Conservation (phyloP, 1,140 invertebrate species). For the Homarus americanus region DNA sequence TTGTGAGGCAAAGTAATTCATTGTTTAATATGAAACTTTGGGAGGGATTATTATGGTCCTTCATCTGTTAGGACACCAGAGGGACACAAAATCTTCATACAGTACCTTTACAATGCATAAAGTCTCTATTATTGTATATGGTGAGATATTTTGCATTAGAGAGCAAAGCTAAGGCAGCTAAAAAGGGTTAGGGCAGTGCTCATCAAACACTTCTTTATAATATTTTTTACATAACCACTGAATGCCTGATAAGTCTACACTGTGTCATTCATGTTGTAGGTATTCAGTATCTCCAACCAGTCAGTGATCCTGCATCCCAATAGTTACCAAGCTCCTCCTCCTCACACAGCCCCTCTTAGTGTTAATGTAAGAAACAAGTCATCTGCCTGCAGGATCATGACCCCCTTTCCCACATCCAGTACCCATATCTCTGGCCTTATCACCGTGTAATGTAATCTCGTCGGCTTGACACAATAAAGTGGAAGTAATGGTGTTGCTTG, state of each 20-base stretch:
- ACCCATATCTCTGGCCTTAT: conserved; percentile 1
- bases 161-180: neutral
- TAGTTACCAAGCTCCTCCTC: neutral
- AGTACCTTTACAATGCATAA: no score
- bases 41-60: no score
- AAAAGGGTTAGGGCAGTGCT: neutral
- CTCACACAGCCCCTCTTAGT: neutral
- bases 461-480: conserved; percentile 7
- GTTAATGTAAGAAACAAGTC: neutral
- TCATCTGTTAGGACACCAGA: no score
- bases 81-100: no score
- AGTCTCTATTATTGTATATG: no score
- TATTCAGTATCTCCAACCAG: neutral
- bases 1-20: no score
- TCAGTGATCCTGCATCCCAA: neutral
- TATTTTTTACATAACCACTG: neutral
- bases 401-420: neutral
- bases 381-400: neutral
- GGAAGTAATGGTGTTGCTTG: neutral
- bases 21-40: no score
- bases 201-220: neutral
- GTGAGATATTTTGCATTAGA: neutral
- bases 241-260: neutral
- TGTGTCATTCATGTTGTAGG: neutral
- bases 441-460: neutral